A percentile compares a stretch with the other conserved stretches of the same genome.
Conservation (phyloP, 2,797 vertebrate genomes). For the Syndactyla subalaris region DNA sequence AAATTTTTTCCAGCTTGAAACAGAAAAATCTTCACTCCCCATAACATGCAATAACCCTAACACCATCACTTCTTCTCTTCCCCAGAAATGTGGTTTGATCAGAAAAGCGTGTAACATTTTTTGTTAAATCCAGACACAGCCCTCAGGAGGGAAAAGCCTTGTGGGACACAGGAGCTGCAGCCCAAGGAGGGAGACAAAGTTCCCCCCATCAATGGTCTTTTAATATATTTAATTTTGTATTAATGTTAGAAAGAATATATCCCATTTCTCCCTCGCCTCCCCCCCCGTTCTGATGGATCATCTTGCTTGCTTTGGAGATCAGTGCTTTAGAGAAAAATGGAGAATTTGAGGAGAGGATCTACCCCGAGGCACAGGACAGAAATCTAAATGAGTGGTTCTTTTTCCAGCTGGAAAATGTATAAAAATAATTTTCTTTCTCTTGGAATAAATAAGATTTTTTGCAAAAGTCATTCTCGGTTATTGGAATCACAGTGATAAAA, state of each 20-base stretch:
- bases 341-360: background rate
- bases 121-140: background rate
- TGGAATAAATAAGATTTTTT: background rate
- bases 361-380: fast-evolving
- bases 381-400: background rate
- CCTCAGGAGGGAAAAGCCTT: background rate
- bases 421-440: background rate
- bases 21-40: background rate
- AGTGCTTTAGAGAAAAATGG: background rate
- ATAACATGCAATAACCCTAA: fast-evolving
- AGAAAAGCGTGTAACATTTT: background rate
- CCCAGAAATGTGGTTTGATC: fast-evolving
- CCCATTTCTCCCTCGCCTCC: too few relatives aligned
- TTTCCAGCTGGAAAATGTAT: background rate
- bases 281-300: background rate
- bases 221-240: background rate
- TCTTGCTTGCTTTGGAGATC: background rate
- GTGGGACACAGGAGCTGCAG: background rate
- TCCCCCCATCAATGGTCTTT: background rate
- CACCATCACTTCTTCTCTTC: fast-evolving
- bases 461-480: background rate
- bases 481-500: background rate
- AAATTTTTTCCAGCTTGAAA: background rate
- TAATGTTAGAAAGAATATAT: background rate
- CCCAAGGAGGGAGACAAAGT: background rate